Conservation (phyloP, 2,113 vertebrate species). For the Gyps fulvus region DNA sequence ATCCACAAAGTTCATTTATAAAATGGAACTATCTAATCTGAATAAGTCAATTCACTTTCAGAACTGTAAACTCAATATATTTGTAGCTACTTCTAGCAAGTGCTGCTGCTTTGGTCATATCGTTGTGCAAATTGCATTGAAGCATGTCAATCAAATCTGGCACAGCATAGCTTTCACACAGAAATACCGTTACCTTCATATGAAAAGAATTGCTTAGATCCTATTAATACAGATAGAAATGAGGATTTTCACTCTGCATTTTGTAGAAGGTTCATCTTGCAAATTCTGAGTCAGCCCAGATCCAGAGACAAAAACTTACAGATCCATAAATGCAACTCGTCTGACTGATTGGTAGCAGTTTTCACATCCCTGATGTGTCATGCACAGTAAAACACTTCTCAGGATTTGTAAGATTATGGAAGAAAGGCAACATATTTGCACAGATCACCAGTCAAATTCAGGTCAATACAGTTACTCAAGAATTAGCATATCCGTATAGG, state of each 20-base stretch:
- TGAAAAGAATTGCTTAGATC: not conserved
- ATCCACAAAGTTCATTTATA: not conserved
- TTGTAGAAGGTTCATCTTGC: not conserved
- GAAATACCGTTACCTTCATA: not conserved
- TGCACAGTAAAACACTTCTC: not conserved
- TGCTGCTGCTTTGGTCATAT: not conserved
- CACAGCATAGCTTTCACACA: not conserved
- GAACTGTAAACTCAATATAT: not conserved
- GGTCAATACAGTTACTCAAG: not conserved
- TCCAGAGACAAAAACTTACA: not conserved
- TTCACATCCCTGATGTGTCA: not conserved
- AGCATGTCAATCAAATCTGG: fast-evolving
- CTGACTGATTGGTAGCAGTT: not conserved
- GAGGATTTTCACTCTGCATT: not conserved
- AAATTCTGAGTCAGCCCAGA: not conserved
- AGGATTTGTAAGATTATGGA: not conserved
- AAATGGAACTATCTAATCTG: not conserved
- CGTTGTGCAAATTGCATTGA: not conserved
- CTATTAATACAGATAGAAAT: not conserved
- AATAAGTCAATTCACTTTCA: not conserved
- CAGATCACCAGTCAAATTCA: not conserved
- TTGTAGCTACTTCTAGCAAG: not conserved
- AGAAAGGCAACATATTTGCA: not conserved
- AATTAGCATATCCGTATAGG: not conserved
- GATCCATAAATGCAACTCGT: not conserved